Evolutionary conservation across 2,888 invertebrate species (phyloP).

Genomic region (Amblyjoppa proteus): DNA sequence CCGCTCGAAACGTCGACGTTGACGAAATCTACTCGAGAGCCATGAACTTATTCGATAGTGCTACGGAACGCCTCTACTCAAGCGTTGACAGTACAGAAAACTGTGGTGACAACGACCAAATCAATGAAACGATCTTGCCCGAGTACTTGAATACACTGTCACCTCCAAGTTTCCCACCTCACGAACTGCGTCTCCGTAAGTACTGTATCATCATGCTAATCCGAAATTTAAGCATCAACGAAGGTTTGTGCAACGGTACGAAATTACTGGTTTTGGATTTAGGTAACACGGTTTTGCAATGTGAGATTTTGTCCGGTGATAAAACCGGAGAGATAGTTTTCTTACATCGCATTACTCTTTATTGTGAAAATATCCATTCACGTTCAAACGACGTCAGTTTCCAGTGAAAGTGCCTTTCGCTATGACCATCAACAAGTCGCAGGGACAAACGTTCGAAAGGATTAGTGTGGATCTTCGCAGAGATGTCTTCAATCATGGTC

Average conservation of each 20-base stretch:
- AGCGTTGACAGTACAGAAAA: constrained; percentile 58
- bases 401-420: constrained; percentile 69
- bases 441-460: constrained; percentile 66
- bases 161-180: constrained; percentile 37
- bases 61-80: constrained; percentile 56
- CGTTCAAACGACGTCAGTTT: constrained; percentile 59
- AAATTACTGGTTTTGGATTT: constrained; percentile 43
- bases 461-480: constrained; percentile 63
- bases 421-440: constrained; percentile 70
- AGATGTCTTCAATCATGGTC: constrained; percentile 67
- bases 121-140: constrained; percentile 49
- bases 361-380: constrained; percentile 16
- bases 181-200: constrained; percentile 33
- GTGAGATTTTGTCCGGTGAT: constrained; percentile 68
- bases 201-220: constrained; percentile 47
- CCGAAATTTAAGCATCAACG: constrained; percentile 46
- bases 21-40: constrained; percentile 69
- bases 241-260: constrained; percentile 64
- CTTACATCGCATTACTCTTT: constrained; percentile 50
- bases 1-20: constrained; percentile 69
- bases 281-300: constrained; percentile 56
- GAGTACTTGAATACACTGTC: constrained; percentile 63
- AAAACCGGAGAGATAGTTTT: constrained; percentile 46
- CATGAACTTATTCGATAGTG: constrained; percentile 59
- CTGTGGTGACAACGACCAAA: constrained; percentile 51